Evolutionary conservation across 2,888 invertebrate genomes (phyloP).

Genomic region (Theodoxus fluviatilis): DNA sequence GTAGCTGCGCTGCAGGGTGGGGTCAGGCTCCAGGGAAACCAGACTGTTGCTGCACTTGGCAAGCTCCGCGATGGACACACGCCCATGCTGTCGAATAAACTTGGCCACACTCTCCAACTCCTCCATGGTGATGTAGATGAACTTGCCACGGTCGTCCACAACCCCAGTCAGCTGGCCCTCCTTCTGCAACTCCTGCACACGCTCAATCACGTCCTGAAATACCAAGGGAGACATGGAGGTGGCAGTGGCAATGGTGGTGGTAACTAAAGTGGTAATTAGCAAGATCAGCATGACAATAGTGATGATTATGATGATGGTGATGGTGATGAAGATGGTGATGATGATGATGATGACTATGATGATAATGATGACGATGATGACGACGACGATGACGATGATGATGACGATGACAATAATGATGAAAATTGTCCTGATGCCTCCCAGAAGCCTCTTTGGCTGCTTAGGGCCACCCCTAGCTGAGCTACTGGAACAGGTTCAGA

Average conservation of each 20-base stretch:
- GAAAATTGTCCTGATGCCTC: too few species aligned
- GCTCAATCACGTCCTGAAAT: constrained; percentile 67
- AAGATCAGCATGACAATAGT: background rate
- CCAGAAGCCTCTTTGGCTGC: too few species aligned
- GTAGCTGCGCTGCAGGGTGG: too few species aligned
- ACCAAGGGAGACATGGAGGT: too few species aligned
- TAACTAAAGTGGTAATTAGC: too few species aligned
- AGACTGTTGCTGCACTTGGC: constrained; percentile 93
- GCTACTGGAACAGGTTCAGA: too few species aligned
- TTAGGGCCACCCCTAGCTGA: too few species aligned
- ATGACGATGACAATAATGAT: too few species aligned
- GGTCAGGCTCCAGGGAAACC: constrained; percentile 76
- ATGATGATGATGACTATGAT: background rate
- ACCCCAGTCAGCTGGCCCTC: constrained; percentile 90
- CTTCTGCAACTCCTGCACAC: constrained; percentile 84
- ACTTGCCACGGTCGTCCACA: constrained; percentile 98
- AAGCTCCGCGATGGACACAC: constrained; percentile 91
- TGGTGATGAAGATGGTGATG: background rate
- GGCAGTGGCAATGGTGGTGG: too few species aligned
- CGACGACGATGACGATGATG: too few species aligned
- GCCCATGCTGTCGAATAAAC: constrained; percentile 90
- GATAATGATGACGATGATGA: too few species aligned
- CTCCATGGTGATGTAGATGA: constrained; percentile 91
- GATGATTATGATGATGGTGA: background rate
- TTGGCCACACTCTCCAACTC: constrained; percentile 93